Conservation (phyloP, 2,888 invertebrate species). For the Tinea pellionella region DNA sequence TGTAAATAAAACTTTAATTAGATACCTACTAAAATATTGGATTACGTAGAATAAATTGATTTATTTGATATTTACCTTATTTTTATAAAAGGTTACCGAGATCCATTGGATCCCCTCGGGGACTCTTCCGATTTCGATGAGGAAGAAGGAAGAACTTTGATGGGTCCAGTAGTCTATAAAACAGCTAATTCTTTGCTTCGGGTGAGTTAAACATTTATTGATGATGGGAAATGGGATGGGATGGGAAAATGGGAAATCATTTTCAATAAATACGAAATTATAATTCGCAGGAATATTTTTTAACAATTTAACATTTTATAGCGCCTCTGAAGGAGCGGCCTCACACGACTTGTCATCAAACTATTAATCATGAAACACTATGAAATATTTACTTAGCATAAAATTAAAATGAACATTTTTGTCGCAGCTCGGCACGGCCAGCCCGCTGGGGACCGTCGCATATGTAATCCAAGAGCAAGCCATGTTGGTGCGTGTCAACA, state of each 20-base stretch:
- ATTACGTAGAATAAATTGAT: no score
- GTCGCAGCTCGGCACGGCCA: conserved; percentile 49
- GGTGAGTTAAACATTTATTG: conserved; percentile 28
- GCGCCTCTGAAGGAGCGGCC: background rate
- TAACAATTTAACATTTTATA: no score
- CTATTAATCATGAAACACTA: conserved; percentile 1
- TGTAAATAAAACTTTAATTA: conserved; percentile 21
- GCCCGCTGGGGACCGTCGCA: conserved; percentile 85
- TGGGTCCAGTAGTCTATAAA: conserved; percentile 55
- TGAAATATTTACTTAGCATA: conserved; percentile 3
- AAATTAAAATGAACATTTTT: conserved; percentile 17
- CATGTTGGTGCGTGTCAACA: conserved; percentile 87
- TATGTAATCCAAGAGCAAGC: conserved; percentile 94
- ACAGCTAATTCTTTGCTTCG: conserved; percentile 51
- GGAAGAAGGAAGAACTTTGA: conserved; percentile 52
- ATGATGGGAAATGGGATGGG: background rate
- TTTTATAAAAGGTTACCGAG: conserved; percentile 34
- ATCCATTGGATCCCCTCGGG: conserved; percentile 40
- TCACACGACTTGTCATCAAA: background rate
- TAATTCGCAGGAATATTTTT: no score
- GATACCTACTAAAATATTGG: background rate
- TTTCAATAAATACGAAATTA: no score
- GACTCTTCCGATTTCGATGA: conserved; percentile 52
- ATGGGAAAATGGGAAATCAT: no score
- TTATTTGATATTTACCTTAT: background rate